Evolutionary conservation across 1,140 invertebrate genomes (phyloP).

Genomic region (Parasteatoda tepidariorum): DNA sequence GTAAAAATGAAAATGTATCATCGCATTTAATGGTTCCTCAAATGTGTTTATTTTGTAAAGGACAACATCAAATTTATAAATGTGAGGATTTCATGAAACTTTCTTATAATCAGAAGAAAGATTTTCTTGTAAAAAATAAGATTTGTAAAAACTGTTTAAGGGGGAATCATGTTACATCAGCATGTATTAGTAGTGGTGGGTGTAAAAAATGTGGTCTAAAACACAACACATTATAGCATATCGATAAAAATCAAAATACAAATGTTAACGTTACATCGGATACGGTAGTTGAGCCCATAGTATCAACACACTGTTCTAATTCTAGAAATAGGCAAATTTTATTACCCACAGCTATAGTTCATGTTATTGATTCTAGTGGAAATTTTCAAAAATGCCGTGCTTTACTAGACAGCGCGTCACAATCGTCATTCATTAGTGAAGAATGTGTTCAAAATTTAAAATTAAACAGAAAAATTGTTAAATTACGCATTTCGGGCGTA

Average conservation of each 20-base stretch:
- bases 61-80: neutral
- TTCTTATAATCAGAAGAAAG: neutral
- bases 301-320: no score
- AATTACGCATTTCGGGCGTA: neutral
- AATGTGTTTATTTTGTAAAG: neutral
- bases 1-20: neutral
- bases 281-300: no score
- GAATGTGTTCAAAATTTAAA: neutral
- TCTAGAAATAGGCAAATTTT: no score
- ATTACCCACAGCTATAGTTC: neutral
- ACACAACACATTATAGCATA: no score
- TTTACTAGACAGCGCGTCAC: neutral
- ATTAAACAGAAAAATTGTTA: neutral
- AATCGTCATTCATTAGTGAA: neutral
- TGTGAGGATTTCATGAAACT: neutral
- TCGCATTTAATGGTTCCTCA: neutral
- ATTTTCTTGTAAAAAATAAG: neutral
- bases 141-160: neutral
- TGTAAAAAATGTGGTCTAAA: no score
- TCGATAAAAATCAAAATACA: no score
- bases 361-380: neutral
- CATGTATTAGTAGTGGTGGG: no score
- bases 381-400: neutral
- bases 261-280: no score
- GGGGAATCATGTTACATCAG: neutral